Base-by-base conservation (phyloP, 2,888 invertebrate species). In the Andrena hattorfiana region DNA sequence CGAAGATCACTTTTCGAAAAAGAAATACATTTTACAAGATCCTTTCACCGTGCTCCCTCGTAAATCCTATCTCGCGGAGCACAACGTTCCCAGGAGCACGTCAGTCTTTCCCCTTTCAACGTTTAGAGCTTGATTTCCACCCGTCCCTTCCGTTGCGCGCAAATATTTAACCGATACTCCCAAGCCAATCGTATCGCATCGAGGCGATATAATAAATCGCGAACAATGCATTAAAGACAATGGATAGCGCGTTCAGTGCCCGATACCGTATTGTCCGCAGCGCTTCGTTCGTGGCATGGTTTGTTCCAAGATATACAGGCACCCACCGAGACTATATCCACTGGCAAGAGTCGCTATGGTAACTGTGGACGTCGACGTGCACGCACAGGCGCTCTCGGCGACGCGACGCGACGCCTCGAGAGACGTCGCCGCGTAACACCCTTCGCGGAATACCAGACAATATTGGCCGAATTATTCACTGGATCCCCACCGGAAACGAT, bases 391-490 rank as follows among this genome's bases (percentile, higher is more conserved):
- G 74, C 73, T 74, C 74, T 30, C 59, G n/a, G 42, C 42, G 42
- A 42, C 42, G 28, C 48, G 72, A 74, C 74, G 26, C 48, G 71
- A 74, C 75, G 85, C 81, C 84, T 81, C 75, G 63, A 42, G 80
- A 81, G 84, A 83, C 69, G 60, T 63, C 49, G 68, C 23, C 80
- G 60, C 62, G 72, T 67, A 80, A 84, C 77, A 73, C 80, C 60
- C 70, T 49, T 64, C 67, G 60, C 66, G 60, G 84, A 88, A 87
- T 88, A 82, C 74, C 84, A 30, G 54, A 74, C 74, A 75, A 83
- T 86, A 87, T 87, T 88, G 82, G 82, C 30, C 71, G 74, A 66
- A 88, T 87, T 88, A 81, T 83, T 85, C 76, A 77, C 59, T 1
- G 81, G 66, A 20, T 23, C 71, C 62, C 76, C 60, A 54, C 56